A percentile compares a stretch with the other conserved stretches of the same genome.
These are phyloP conservation scores for Pantelozetes paolii DNA, from an alignment of 2,888 invertebrate genomes.

Conservation along the genomic window DNA sequence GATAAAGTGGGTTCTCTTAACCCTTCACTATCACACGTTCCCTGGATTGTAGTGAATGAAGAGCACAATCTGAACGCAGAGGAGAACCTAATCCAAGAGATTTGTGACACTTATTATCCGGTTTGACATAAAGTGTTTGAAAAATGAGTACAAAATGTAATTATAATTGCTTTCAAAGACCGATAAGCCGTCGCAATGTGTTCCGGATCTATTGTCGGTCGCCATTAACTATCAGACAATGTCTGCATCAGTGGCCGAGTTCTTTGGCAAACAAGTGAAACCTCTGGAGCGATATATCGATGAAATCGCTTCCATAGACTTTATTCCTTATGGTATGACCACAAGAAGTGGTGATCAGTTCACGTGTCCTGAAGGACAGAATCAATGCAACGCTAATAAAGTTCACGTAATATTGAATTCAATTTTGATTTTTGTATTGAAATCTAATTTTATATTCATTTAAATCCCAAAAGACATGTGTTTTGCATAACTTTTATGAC, in stretches of 20 bases:
- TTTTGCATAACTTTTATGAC: slow-evolving; percentile 33
- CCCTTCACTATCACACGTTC: slow-evolving; percentile 24
- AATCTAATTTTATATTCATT: background rate
- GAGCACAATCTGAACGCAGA: slow-evolving; percentile 31
- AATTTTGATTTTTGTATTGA: background rate
- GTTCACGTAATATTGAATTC: slow-evolving; percentile 39
- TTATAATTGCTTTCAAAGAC: background rate
- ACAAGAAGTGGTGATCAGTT: background rate
- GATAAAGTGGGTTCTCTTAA: background rate
- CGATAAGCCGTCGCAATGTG: slow-evolving; percentile 35
- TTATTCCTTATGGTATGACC: slow-evolving; percentile 36
- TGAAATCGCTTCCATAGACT: slow-evolving; percentile 24
- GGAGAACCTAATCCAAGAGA: slow-evolving; percentile 22
- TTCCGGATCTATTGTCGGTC: slow-evolving; percentile 13
- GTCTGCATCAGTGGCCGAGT: slow-evolving; percentile 1
- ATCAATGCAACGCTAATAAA: slow-evolving; percentile 36
- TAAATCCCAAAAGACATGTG: slow-evolving; percentile 1
- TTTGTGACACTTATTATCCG: slow-evolving; percentile 39
- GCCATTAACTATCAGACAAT: slow-evolving; percentile 34
- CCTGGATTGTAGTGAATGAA: slow-evolving; percentile 34
- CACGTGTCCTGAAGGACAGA: slow-evolving; percentile 3
- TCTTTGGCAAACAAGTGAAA: slow-evolving; percentile 18
- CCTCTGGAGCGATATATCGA: slow-evolving; percentile 17
- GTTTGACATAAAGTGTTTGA: background rate
- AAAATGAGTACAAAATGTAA: background rate